Evolutionary conservation across 2,888 invertebrate genomes (phyloP), one percentile per base, ranked within the genome.

Genomic region (Hydriomena furcata): DNA sequence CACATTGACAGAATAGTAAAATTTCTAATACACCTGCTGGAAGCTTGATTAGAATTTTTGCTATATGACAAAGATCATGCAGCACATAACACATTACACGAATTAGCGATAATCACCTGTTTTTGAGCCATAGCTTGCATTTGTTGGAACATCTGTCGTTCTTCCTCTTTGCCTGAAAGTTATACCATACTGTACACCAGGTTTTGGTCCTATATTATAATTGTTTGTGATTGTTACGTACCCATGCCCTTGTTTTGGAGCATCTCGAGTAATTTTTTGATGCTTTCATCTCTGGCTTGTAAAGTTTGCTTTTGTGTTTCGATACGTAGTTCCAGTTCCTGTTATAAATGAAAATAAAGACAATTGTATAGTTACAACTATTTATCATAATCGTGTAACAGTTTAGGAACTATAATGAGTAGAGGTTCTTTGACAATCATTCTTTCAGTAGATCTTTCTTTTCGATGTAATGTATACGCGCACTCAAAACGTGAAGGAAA

Each of bases 231-330:
- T 5, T 31, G 4, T 25, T 65, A 88, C 96, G 93, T 92, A 97
- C 97, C 97, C 93, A 97, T 96, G 84, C 98, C 98, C 91, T 98
- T 98, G 82, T 96, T 97, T 87, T 99, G 98, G 53, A 99, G 93
- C 98, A 99, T 98, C 92, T 99, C 99, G 76, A 99, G 93, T 72
- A 99, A 93, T 89, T 98, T 99, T 92, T 99, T 99, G 82, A 99
- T 99, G 87, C 98, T 98, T 79, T 99, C 99, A 89, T 99, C 99
- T 70, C 99, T 93, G 36, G 99, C 98, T 78, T 96, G 95, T 64
- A 99, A 92, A 34, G 99, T 99, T 91, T 99, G 98, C 87, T 99
- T 99, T 90, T 99, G 99, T 23, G 98, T 98, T 86, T 99, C 99
- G 76, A 98, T 97, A 71, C 99, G 94, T 74, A 99, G 92, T 89